Conservation (phyloP, 2,888 invertebrate species). For the Sphaerophoria rueppellii region DNA sequence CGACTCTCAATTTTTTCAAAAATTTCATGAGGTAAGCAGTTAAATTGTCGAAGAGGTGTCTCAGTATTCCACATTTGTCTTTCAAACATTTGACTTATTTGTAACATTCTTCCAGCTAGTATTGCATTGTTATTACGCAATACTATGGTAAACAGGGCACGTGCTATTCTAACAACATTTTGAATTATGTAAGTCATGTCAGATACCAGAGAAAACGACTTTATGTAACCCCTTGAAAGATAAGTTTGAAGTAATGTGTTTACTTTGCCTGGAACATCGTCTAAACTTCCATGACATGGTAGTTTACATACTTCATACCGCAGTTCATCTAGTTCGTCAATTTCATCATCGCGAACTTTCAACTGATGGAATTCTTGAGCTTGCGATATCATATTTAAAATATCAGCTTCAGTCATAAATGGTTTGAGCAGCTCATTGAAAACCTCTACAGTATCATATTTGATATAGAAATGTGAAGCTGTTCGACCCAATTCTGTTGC, state of each 20-base stretch:
- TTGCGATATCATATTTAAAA: constrained; percentile 94
- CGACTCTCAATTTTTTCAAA: constrained; percentile 91
- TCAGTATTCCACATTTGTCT: constrained; percentile 94
- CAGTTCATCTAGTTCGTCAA: constrained; percentile 93
- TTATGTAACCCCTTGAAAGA: constrained; percentile 91
- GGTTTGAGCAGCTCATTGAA: constrained; percentile 92
- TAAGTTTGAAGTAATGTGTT: constrained; percentile 96
- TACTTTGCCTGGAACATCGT: constrained; percentile 95
- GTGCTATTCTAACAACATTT: constrained; percentile 94
- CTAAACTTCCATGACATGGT: constrained; percentile 90
- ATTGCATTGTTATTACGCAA: constrained; percentile 94
- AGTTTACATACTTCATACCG: constrained; percentile 89
- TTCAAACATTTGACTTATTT: constrained; percentile 96
- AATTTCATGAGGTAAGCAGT: constrained; percentile 89
- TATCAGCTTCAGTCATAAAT: constrained; percentile 92
- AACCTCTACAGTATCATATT: constrained; percentile 95
- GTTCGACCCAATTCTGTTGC: constrained; percentile 95
- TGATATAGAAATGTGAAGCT: constrained; percentile 98
- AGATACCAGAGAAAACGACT: constrained; percentile 82
- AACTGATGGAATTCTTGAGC: constrained; percentile 98
- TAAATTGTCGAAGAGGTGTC: constrained; percentile 93
- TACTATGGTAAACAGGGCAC: constrained; percentile 97
- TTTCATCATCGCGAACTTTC: constrained; percentile 97
- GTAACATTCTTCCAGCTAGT: constrained; percentile 92
- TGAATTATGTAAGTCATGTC: constrained; percentile 83